Evolutionary conservation across 2,797 vertebrate species (phyloP).

Genomic region (Semotilus atromaculatus): DNA sequence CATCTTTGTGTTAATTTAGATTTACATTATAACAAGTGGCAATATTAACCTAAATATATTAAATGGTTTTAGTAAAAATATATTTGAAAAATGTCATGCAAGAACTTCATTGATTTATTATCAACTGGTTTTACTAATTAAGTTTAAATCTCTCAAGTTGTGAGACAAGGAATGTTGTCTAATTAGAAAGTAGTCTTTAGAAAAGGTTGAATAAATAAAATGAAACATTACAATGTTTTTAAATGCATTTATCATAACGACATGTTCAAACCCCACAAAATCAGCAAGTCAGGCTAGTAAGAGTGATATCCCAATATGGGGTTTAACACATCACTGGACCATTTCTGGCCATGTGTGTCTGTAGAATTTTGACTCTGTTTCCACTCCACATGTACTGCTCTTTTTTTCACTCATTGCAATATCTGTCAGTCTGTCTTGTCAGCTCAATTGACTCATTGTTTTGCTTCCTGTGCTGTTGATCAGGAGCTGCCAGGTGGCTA

Average conservation of each 20-base stretch:
- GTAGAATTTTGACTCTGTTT: too few relatives aligned
- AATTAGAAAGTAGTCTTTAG: neutral
- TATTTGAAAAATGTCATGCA: neutral
- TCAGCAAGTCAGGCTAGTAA: neutral
- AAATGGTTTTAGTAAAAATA: neutral
- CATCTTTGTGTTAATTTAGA: too few relatives aligned
- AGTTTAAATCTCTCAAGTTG: neutral
- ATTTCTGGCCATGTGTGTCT: neutral
- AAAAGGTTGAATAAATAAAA: neutral
- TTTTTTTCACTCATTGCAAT: slow-evolving; percentile 16
- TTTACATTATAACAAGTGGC: neutral
- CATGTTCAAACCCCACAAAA: neutral
- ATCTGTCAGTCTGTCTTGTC: slow-evolving; percentile 5
- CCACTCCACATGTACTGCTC: neutral
- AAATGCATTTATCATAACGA: neutral
- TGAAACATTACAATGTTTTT: neutral
- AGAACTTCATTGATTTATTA: neutral
- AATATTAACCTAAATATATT: neutral
- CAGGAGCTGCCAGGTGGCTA: slow-evolving; percentile 97
- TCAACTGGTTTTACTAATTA: neutral
- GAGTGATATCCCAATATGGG: neutral
- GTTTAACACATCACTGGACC: neutral
- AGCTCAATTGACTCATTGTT: neutral
- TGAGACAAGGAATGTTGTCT: neutral
- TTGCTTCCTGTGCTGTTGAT: slow-evolving; percentile 26